Evolutionary conservation across 2,797 vertebrate genomes (phyloP), one percentile per base, ranked within the genome.

Genomic region (Pogoniulus pusillus): DNA sequence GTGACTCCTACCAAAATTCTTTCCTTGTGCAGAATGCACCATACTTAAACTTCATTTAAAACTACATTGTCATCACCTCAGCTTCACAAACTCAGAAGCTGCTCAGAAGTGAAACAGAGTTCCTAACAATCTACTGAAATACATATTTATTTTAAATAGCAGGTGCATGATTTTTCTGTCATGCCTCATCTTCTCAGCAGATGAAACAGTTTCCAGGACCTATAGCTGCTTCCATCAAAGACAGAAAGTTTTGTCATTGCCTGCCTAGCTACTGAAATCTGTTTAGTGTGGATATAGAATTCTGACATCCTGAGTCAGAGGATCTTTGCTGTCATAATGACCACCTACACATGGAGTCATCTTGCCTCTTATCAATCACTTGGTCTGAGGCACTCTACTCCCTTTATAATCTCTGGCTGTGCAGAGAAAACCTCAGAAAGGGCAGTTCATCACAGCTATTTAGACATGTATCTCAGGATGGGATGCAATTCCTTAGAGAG

Each of bases 31-130:
- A 91, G 75, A 85, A 91, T 83, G 29, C 20, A 32, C 37, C 16
- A 11, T 74, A 87, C 86, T 93, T 94, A 87, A 95, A 82, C 75
- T 82, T 89, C 72, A 49, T 51, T 83, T 92, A 85, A 87, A 92
- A 94, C 35, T 41, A 32, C 39, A 62, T 87, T 89, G 64, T 62
- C 27, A 62, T 47, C 68, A 75, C 43, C 49, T 86, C 72, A 84
- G 60, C 70, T 82, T 93, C 51, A 79, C 39, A 32, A 87, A 76
- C 43, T 51, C 41, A 41, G 41, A 41, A 58, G 54, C 82, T 92
- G 64, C 39, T 84, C 41, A 63, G 49, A 83, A 89, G 43, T 1
- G 0, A 89, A 85, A 89, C 12, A 45, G 8, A 16, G 22, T 47
- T 70, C 17, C 58, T 64, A 49, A 34, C 16, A 65, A 84, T 23